phyloP scores from a whole-genome alignment of 2,888 invertebrate genomes.

The Volucella inflata region DNA sequence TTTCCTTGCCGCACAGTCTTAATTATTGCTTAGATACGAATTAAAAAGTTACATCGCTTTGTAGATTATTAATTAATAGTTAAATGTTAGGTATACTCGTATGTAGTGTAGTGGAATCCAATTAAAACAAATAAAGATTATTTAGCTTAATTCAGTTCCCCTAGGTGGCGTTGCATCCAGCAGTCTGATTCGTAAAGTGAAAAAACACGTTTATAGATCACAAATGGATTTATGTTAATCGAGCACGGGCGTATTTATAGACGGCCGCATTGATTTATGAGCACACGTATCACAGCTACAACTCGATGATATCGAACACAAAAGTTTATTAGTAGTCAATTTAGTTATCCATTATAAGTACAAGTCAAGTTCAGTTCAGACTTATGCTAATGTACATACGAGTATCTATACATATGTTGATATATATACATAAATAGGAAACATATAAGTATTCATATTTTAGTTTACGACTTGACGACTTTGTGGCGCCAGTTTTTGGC shows the following conservation, averaged over 20 bases:
- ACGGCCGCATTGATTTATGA: conserved; percentile 58
- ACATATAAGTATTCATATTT: conserved; percentile 7
- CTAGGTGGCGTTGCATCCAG: conserved; percentile 59
- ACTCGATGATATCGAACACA: conserved; percentile 59
- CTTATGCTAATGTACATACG: conserved; percentile 53
- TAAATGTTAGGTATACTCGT: no score
- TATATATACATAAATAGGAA: no score
- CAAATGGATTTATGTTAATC: conserved; percentile 68
- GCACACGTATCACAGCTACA: conserved; percentile 35
- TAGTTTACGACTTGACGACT: conserved; percentile 49
- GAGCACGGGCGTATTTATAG: conserved; percentile 47
- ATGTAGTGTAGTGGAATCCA: conserved; percentile 52
- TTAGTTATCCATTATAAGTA: conserved; percentile 65
- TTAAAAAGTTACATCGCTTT: conserved; percentile 43
- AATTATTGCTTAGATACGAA: conserved; percentile 67
- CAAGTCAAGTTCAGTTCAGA: conserved; percentile 32
- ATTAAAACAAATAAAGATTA: conserved; percentile 56
- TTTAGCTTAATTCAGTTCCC: background rate
- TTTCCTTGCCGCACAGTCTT: conserved; percentile 47
- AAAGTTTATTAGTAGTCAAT: conserved; percentile 60
- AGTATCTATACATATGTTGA: background rate
- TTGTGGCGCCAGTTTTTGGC: conserved; percentile 62
- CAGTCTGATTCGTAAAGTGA: background rate
- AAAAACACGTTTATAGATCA: conserved; percentile 64
- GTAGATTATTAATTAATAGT: conserved; percentile 69